Evolutionary conservation across 2,888 invertebrate species (phyloP).

Genomic region (Epistrophe grossulariae): DNA sequence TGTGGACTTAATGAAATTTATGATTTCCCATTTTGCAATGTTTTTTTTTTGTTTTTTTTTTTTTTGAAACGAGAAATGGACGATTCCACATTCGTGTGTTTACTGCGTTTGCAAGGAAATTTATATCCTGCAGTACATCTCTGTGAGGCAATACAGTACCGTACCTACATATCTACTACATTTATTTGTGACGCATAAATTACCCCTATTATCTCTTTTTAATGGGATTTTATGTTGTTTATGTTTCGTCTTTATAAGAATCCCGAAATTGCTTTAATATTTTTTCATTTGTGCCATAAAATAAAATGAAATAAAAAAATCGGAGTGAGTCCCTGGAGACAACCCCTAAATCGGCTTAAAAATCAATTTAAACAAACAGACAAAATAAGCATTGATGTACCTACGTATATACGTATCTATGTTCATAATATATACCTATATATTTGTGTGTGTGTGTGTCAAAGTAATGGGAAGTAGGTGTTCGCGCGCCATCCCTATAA

Average conservation of each 20-base stretch:
- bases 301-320: neutral
- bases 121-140: slow-evolving; percentile 46
- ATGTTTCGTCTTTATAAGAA: slow-evolving; percentile 21
- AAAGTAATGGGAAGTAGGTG: neutral
- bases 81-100: slow-evolving; percentile 19
- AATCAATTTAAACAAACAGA: slow-evolving; percentile 10
- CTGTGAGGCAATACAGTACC: neutral
- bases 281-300: neutral
- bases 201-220: slow-evolving; percentile 59
- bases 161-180: too few species aligned
- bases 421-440: neutral
- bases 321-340: slow-evolving; percentile 1
- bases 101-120: slow-evolving; percentile 31
- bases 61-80: slow-evolving; percentile 8
- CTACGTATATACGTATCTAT: too few species aligned
- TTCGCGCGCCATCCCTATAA: fast-evolving
- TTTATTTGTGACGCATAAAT: slow-evolving; percentile 58
- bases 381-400: too few species aligned
- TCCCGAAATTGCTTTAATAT: slow-evolving; percentile 11
- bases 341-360: slow-evolving; percentile 7
- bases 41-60: neutral
- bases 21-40: slow-evolving; percentile 53
- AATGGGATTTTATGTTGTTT: slow-evolving; percentile 53
- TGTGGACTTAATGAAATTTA: slow-evolving; percentile 57
- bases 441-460: neutral